phyloP scores from a whole-genome alignment of 2,888 invertebrate genomes.

The Callimorpha dominula region DNA sequence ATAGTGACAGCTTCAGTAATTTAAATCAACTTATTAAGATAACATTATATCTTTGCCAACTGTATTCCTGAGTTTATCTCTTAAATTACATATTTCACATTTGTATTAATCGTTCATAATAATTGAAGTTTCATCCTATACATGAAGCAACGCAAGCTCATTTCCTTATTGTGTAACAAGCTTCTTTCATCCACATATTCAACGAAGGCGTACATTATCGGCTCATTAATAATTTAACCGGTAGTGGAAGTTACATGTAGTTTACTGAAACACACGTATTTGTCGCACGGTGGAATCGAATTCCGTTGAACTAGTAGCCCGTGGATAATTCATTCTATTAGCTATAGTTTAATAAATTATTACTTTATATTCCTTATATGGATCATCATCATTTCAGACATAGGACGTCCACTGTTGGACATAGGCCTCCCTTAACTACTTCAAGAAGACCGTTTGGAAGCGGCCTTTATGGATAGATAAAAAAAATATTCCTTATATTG shows the following conservation, averaged over 20 bases:
- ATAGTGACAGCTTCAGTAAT: neutral
- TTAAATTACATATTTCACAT: neutral
- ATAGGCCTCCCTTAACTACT: too few relatives aligned
- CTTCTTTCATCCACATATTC: conserved; percentile 31
- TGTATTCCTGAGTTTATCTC: neutral
- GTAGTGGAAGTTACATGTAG: conserved; percentile 68
- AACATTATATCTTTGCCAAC: too few relatives aligned
- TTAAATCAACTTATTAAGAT: neutral
- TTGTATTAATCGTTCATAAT: neutral
- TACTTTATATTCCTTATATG: conserved; percentile 21
- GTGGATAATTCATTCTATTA: conserved; percentile 69
- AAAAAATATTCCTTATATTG: too few relatives aligned
- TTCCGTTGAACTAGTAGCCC: conserved; percentile 67
- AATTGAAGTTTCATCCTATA: neutral
- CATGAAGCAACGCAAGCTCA: conserved; percentile 10
- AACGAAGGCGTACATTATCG: conserved; percentile 31
- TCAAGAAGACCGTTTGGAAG: too few relatives aligned
- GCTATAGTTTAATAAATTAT: conserved; percentile 33
- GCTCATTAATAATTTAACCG: conserved; percentile 49
- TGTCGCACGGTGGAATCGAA: conserved; percentile 69
- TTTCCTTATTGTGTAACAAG: conserved; percentile 30
- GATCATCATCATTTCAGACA: too few relatives aligned
- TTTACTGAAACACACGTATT: conserved; percentile 70
- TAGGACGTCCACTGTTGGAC: too few relatives aligned
- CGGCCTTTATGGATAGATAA: too few relatives aligned